Conservation (phyloP, 64 coral and sea anemone species). For the Pachyseris speciosa region DNA sequence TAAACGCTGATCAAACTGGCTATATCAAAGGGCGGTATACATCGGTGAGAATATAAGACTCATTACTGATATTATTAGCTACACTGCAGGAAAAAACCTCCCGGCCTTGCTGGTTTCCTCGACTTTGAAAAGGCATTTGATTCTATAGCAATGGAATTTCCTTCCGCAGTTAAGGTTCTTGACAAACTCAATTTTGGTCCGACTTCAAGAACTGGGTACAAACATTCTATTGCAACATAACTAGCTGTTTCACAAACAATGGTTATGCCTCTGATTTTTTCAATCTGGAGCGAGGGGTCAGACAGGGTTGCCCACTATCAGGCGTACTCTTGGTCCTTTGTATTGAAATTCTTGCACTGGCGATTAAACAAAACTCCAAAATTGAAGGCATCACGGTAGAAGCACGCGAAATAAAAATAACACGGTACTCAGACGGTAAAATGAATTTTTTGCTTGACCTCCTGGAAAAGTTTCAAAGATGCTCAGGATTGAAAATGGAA, state of each 20-base stretch:
- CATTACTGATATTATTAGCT: no score
- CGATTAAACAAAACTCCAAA: slow-evolving; percentile 2
- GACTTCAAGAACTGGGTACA: background rate
- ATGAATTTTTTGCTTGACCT: background rate
- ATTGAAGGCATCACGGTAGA: slow-evolving; percentile 2
- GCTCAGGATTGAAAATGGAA: slow-evolving; percentile 16
- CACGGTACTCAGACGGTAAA: background rate
- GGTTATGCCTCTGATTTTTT: slow-evolving; percentile 5
- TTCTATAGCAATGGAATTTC: no score
- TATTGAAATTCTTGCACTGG: slow-evolving; percentile 10
- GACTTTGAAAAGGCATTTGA: no score
- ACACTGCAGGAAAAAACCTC: no score
- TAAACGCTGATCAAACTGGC: no score
- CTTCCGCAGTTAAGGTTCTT: no score
- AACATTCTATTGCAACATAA: background rate
- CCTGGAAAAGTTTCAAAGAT: slow-evolving; percentile 4
- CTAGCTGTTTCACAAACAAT: slow-evolving; percentile 19
- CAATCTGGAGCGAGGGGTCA: background rate
- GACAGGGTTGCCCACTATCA: slow-evolving; percentile 31
- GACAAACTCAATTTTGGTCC: background rate
- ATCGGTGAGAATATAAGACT: no score
- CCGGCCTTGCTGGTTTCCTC: no score
- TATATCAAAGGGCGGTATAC: no score
- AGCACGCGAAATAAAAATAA: background rate
- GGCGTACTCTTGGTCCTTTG: background rate